These are phyloP conservation scores for Antheraea pernyi DNA, from an alignment of 1,140 invertebrate genomes.

Conservation along the genomic window DNA sequence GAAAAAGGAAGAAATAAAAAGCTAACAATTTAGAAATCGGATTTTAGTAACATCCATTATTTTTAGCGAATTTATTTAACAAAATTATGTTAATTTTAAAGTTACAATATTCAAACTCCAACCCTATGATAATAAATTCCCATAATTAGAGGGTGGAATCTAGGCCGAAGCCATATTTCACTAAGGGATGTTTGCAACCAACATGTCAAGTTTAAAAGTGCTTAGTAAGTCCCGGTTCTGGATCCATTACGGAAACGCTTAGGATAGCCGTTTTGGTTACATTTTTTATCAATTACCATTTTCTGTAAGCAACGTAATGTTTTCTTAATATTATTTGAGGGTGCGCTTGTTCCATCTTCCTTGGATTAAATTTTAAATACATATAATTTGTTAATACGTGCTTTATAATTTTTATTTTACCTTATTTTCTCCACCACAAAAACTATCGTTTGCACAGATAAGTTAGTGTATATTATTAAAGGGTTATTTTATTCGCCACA, in stretches of 20 bases:
- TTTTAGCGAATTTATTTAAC: not conserved
- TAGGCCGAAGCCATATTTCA: slow-evolving; percentile 11
- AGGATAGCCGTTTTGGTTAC: slow-evolving; percentile 13
- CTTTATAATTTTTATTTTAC: no score
- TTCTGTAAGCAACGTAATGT: slow-evolving; percentile 22
- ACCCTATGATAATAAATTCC: slow-evolving; percentile 10
- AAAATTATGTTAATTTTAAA: not conserved
- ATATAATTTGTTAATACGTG: no score
- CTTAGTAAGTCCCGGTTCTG: slow-evolving; percentile 18
- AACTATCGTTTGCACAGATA: no score
- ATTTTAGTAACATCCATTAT: no score
- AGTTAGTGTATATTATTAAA: no score
- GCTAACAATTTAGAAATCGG: no score
- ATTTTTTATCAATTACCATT: slow-evolving; percentile 31
- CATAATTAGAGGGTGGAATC: slow-evolving; percentile 5
- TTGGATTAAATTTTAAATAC: no score
- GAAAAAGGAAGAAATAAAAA: no score
- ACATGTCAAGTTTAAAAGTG: slow-evolving; percentile 27
- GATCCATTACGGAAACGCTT: slow-evolving; percentile 25
- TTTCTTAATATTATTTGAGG: slow-evolving; percentile 19
- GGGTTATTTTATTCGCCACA: no score
- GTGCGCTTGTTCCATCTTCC: no score
- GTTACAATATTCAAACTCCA: not conserved
- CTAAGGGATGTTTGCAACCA: slow-evolving; percentile 11
- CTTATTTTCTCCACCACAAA: no score